These are phyloP conservation scores for Cyclopterus lumpus DNA, from an alignment of 2,797 vertebrate genomes.

Conservation along the genomic window DNA sequence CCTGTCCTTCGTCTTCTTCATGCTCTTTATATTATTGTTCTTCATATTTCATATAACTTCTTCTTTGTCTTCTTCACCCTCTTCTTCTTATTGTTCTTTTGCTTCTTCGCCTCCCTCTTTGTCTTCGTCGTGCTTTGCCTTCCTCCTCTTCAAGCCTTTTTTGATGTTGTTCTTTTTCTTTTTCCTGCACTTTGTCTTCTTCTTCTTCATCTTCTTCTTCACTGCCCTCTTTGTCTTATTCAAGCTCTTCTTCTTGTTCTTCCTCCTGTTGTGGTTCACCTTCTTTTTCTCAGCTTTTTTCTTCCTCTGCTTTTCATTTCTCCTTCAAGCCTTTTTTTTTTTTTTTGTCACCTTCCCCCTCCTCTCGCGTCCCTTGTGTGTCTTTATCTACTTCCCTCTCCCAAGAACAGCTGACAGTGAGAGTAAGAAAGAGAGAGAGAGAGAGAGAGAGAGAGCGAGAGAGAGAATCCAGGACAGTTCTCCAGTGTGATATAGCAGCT, in stretches of 20 bases:
- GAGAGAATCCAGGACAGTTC: slow-evolving; percentile 76
- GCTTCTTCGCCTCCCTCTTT: background rate
- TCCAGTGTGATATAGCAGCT: slow-evolving; percentile 69
- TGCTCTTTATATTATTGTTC: background rate
- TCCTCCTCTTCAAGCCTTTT: background rate
- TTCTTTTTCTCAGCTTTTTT: too few species aligned
- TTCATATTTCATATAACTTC: background rate
- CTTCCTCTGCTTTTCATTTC: too few species aligned
- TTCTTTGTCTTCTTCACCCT: background rate
- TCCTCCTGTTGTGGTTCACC: too few species aligned
- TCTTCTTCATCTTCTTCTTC: background rate
- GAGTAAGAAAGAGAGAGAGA: slow-evolving; percentile 28
- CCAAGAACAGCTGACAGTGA: slow-evolving; percentile 52
- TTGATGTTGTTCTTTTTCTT: background rate
- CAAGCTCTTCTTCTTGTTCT: background rate
- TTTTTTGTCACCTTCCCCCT: background rate
- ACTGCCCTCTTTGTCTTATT: background rate
- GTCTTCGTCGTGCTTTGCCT: background rate
- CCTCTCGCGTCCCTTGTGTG: slow-evolving; percentile 19
- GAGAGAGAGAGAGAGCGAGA: slow-evolving; percentile 18
- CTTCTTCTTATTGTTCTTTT: background rate
- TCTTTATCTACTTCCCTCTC: slow-evolving; percentile 52
- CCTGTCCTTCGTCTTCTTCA: background rate
- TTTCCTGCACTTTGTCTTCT: background rate
- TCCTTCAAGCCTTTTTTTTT: too few species aligned